phyloP scores from a whole-genome alignment of 2,888 invertebrate species.

The Ophion slaviceki region DNA sequence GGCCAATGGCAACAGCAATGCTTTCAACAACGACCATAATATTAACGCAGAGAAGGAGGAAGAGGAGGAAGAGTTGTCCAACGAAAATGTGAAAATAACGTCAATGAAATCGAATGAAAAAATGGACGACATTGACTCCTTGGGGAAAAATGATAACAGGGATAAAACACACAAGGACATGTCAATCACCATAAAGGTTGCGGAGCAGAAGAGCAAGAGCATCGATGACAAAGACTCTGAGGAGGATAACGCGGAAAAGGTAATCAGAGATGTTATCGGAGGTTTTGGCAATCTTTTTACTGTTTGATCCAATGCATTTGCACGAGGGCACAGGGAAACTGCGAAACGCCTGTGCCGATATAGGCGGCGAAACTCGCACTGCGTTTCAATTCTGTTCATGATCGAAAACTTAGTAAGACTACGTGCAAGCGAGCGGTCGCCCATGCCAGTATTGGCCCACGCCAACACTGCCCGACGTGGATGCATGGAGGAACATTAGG shows the following conservation, averaged over 20 bases:
- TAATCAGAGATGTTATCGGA: background rate
- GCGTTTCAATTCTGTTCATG: no score
- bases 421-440: no score
- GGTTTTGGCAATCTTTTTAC: background rate
- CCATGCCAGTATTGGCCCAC: no score
- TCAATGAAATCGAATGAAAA: slow-evolving; percentile 46
- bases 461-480: no score
- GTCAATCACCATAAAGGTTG: slow-evolving; percentile 12
- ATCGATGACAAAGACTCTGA: slow-evolving; percentile 46
- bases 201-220: slow-evolving; percentile 37
- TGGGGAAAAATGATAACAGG: slow-evolving; percentile 54
- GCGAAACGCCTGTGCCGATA: no score
- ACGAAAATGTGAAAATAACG: slow-evolving; percentile 55
- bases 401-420: no score
- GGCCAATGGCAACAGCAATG: slow-evolving; percentile 49
- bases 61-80: background rate
- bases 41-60: slow-evolving; percentile 49
- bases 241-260: slow-evolving; percentile 53
- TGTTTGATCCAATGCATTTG: background rate
- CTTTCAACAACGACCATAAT: slow-evolving; percentile 41
- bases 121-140: slow-evolving; percentile 35
- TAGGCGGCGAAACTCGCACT: no score
- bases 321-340: no score
- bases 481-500: no score
- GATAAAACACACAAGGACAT: slow-evolving; percentile 37